Evolutionary conservation across 2,888 invertebrate genomes (phyloP).

Genomic region (Oscheius sp.): DNA sequence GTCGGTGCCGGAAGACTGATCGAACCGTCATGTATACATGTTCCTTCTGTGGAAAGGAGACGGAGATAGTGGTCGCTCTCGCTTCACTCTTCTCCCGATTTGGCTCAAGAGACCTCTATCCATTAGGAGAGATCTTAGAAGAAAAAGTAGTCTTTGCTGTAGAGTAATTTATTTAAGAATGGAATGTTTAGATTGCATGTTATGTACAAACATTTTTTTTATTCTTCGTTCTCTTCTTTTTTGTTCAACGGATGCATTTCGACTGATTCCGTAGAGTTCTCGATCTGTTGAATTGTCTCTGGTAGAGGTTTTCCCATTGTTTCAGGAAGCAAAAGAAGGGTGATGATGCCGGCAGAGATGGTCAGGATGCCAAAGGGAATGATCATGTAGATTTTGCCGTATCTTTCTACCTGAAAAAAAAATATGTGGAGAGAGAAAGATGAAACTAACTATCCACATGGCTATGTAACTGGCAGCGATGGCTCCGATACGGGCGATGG

Average conservation of each 20-base stretch:
- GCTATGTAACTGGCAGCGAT: constrained; percentile 86
- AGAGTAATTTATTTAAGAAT: constrained; percentile 2
- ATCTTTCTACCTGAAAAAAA: constrained; percentile 54
- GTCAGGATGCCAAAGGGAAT: constrained; percentile 65
- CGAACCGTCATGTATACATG: constrained; percentile 17
- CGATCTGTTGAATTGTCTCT: constrained; percentile 67
- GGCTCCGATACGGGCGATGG: constrained; percentile 85
- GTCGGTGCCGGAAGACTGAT: constrained; percentile 21
- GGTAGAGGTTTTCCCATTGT: constrained; percentile 64
- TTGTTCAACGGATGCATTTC: constrained; percentile 75
- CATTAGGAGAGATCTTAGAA: constrained; percentile 5
- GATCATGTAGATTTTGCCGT: constrained; percentile 64
- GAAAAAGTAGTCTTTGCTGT: neutral
- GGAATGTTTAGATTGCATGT: neutral
- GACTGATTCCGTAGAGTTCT: constrained; percentile 83
- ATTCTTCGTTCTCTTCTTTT: neutral
- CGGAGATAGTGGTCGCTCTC: constrained; percentile 13
- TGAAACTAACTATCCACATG: constrained; percentile 67
- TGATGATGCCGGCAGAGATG: constrained; percentile 58
- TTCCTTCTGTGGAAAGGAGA: constrained; percentile 23
- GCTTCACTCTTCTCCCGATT: neutral
- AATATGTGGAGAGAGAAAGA: neutral
- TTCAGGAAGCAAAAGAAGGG: constrained; percentile 65
- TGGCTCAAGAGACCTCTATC: constrained; percentile 7
- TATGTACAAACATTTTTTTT: neutral